Percentiles rank a stretch among this genome's conserved stretches.
Evolutionary conservation across 2,888 invertebrate genomes (phyloP).

Genomic region (Dynastes maya): DNA sequence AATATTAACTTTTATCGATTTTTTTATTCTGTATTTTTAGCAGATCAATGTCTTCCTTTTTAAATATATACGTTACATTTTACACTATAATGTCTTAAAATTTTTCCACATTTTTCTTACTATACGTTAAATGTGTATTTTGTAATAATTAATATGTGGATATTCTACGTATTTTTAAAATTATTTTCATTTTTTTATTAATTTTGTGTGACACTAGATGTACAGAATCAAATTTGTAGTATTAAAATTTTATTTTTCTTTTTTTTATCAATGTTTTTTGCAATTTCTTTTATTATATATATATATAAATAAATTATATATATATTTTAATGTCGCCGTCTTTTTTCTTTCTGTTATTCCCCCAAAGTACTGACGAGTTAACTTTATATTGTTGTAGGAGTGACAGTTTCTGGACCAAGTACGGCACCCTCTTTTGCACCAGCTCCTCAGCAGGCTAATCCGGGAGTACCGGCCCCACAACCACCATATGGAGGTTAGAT

Average conservation of each 20-base stretch:
- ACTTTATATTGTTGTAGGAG: conserved; percentile 51
- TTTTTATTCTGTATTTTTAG: not conserved
- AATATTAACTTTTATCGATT: not conserved
- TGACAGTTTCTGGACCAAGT: conserved; percentile 50
- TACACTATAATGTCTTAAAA: not conserved
- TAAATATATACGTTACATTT: not conserved
- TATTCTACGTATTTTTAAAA: conserved; percentile 13
- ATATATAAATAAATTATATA: conserved; percentile 36
- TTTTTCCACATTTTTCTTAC: not conserved
- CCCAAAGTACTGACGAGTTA: conserved; percentile 39
- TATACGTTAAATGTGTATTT: conserved; percentile 35
- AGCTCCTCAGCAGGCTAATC: conserved; percentile 74
- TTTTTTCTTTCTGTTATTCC: conserved; percentile 16
- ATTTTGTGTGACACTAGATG: conserved; percentile 29
- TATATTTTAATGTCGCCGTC: conserved; percentile 30
- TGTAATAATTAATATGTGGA: conserved; percentile 13
- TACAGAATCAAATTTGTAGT: conserved; percentile 41
- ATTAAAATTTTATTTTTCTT: conserved; percentile 10
- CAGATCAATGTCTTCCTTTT: conserved; percentile 27
- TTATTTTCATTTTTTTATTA: conserved; percentile 8
- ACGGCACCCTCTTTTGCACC: conserved; percentile 53
- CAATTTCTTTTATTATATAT: conserved; percentile 18
- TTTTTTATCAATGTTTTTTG: conserved; percentile 43
- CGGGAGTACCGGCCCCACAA: conserved; percentile 69
- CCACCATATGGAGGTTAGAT: conserved; percentile 70